Conservation (phyloP, 2,888 invertebrate genomes). For the Heteromyza rotundicornis region DNA sequence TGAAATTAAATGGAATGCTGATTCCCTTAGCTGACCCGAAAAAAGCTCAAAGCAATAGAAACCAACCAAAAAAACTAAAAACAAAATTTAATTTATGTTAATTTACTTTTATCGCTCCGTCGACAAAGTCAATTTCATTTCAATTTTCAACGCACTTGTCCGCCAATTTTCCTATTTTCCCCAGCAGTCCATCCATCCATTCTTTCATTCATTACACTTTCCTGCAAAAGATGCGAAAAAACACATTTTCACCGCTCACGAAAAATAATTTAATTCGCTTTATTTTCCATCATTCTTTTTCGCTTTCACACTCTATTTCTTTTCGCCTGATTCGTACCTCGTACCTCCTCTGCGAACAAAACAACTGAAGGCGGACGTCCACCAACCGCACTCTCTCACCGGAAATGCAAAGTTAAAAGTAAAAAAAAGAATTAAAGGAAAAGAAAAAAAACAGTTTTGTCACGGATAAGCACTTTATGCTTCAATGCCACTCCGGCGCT, state of each 20-base stretch:
- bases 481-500: constrained; percentile 25
- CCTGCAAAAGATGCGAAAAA: too few relatives aligned
- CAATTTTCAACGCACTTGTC: constrained; percentile 46
- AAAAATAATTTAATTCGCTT: constrained; percentile 52
- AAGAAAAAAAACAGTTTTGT: constrained; percentile 42
- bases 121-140: constrained; percentile 51
- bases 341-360: too few relatives aligned
- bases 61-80: constrained; percentile 4
- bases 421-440: too few relatives aligned
- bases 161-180: background rate
- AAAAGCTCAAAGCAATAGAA: constrained; percentile 6
- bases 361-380: background rate
- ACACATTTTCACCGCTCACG: constrained; percentile 43
- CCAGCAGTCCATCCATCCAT: background rate
- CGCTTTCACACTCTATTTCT: constrained; percentile 44
- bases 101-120: constrained; percentile 53
- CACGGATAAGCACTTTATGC: constrained; percentile 47
- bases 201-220: constrained; percentile 13
- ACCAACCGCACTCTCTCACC: constrained; percentile 37
- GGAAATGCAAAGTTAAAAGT: constrained; percentile 45
- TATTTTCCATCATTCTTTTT: constrained; percentile 39
- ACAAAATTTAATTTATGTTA: constrained; percentile 53
- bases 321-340: constrained; percentile 39
- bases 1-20: constrained; percentile 6
- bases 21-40: constrained; percentile 20